These are phyloP conservation scores for Spodoptera litura DNA, from an alignment of 1,140 invertebrate genomes.

Conservation along the genomic window DNA sequence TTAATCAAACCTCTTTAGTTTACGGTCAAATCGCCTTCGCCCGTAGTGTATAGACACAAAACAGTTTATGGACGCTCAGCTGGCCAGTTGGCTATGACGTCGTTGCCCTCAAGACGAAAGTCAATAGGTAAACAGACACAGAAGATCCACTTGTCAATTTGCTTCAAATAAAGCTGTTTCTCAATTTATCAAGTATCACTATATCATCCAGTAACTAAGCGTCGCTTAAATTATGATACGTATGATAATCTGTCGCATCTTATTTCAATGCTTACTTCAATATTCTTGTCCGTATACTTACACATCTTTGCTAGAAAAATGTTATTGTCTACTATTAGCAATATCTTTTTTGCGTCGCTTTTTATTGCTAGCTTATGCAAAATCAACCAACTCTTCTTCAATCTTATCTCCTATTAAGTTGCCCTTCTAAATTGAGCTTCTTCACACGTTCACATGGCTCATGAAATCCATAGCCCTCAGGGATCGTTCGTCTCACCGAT, in stretches of 20 bases:
- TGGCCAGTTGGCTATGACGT: constrained; percentile 47
- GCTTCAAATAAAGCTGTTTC: no score
- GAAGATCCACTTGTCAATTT: not conserved
- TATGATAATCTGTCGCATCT: no score
- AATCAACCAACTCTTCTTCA: no score
- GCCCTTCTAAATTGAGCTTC: not conserved
- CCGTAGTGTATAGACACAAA: not conserved
- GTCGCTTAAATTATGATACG: no score
- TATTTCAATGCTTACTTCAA: no score
- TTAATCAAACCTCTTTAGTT: constrained; percentile 17
- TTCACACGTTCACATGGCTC: constrained; percentile 34
- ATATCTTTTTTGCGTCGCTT: no score
- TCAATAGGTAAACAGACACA: not conserved
- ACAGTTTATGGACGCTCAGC: constrained; percentile 20
- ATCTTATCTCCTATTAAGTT: not conserved
- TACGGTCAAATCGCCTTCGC: not conserved
- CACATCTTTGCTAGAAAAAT: no score
- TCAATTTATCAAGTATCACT: no score
- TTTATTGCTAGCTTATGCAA: no score
- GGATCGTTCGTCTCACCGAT: constrained; percentile 55
- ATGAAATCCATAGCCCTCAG: constrained; percentile 51
- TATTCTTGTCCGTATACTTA: no score
- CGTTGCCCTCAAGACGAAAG: constrained; percentile 34
- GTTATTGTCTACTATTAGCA: no score
- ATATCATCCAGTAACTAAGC: no score